Evolutionary conservation across 2,797 vertebrate species (phyloP).

Genomic region (Masticophis lateralis): DNA sequence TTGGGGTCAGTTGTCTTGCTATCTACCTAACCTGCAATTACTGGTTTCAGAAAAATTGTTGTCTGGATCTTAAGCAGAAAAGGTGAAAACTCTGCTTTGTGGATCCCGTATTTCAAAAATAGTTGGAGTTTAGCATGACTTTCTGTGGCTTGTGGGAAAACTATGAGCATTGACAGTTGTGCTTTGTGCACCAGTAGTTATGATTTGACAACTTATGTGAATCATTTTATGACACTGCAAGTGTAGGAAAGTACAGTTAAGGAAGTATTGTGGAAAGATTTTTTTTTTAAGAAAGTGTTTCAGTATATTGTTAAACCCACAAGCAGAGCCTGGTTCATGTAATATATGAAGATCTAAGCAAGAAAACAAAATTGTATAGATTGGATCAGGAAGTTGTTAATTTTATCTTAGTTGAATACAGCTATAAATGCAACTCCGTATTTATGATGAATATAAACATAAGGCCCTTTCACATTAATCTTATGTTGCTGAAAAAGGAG

Average conservation of each 20-base stretch:
- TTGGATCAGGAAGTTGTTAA: neutral
- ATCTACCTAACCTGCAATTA: neutral
- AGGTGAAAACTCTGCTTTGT: neutral
- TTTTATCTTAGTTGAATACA: neutral
- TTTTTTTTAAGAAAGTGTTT: neutral
- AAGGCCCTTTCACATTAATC: neutral
- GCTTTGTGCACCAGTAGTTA: neutral
- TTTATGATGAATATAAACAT: neutral
- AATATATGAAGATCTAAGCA: neutral
- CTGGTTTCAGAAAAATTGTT: neutral
- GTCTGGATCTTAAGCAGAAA: neutral
- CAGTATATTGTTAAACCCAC: neutral
- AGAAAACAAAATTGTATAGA: slow-evolving; percentile 4
- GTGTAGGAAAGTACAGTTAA: neutral
- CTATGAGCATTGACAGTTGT: neutral
- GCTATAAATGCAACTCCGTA: slow-evolving; percentile 5
- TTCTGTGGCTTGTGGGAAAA: slow-evolving; percentile 15
- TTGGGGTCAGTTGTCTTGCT: neutral
- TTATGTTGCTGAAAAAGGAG: slow-evolving; percentile 2
- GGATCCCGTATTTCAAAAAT: slow-evolving; percentile 1
- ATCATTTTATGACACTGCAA: neutral
- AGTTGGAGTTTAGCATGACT: neutral
- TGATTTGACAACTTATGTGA: neutral
- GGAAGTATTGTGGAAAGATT: neutral
- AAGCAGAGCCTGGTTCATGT: neutral